Evolutionary conservation across 2,113 vertebrate genomes (phyloP).

Genomic region (Pseudorasbora parva): DNA sequence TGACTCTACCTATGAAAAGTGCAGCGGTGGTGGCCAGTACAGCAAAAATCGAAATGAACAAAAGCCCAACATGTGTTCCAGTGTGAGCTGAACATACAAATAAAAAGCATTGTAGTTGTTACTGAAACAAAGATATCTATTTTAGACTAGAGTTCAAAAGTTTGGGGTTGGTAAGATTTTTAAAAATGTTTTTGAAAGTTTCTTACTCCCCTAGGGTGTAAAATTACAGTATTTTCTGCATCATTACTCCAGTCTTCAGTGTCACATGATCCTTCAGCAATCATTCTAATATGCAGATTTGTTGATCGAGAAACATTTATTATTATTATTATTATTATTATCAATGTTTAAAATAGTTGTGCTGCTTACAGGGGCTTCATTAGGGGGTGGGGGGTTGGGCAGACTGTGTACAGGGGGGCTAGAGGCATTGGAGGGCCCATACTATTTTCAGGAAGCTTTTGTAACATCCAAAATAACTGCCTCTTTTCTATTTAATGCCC

Average conservation of each 20-base stretch:
- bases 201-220: neutral
- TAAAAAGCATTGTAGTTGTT: neutral
- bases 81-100: constrained; percentile 23
- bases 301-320: neutral
- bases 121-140: neutral
- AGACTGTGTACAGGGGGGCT: no score
- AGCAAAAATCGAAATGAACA: constrained; percentile 49
- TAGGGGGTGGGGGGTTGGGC: no score
- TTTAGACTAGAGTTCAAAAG: neutral
- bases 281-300: neutral
- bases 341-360: neutral
- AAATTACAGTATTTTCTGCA: neutral
- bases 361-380: neutral
- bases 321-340: neutral
- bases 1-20: constrained; percentile 56
- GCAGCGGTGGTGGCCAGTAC: constrained; percentile 38
- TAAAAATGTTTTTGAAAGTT: neutral
- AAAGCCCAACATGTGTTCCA: neutral
- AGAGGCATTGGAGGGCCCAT: no score
- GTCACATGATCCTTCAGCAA: neutral
- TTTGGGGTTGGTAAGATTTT: neutral
- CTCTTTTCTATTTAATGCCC: neutral
- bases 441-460: neutral
- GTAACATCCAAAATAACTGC: neutral
- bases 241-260: neutral